phyloP scores from a whole-genome alignment of 2,888 invertebrate species.

The Gymnocheta viridis region DNA sequence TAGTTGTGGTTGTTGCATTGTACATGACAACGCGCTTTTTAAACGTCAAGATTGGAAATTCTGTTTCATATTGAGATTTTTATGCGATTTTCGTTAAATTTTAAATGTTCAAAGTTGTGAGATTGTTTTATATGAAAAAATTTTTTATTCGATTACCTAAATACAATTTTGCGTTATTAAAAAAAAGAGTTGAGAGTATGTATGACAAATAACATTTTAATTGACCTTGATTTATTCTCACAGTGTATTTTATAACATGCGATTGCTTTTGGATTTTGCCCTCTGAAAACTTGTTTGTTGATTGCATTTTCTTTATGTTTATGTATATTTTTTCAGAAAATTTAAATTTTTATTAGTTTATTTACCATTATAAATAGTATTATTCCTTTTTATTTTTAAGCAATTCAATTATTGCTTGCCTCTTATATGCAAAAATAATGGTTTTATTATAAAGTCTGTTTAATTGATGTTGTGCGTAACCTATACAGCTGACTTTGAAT shows the following conservation, averaged over 20 bases:
- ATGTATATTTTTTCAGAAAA: neutral
- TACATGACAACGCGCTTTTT: too few species aligned
- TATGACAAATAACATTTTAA: neutral
- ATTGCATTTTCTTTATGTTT: neutral
- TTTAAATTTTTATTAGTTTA: neutral
- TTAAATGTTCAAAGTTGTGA: too few species aligned
- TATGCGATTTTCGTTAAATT: too few species aligned
- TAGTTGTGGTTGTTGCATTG: too few species aligned
- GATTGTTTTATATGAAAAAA: too few species aligned
- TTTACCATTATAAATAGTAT: neutral
- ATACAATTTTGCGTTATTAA: too few species aligned
- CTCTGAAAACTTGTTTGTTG: neutral
- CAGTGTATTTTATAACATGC: constrained; percentile 32
- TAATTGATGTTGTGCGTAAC: neutral
- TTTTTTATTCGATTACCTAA: too few species aligned
- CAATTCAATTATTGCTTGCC: neutral
- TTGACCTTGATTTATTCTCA: constrained; percentile 15
- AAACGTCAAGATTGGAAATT: too few species aligned
- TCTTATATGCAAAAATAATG: neutral
- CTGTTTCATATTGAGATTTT: too few species aligned
- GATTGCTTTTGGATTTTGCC: constrained; percentile 33
- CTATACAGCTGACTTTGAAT: constrained; percentile 21
- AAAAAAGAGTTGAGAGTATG: neutral
- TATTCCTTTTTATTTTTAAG: neutral
- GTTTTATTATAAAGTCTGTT: constrained; percentile 2